These are phyloP conservation scores for Sardinella longiceps DNA, from an alignment of 2,797 vertebrate genomes.

Conservation along the genomic window DNA sequence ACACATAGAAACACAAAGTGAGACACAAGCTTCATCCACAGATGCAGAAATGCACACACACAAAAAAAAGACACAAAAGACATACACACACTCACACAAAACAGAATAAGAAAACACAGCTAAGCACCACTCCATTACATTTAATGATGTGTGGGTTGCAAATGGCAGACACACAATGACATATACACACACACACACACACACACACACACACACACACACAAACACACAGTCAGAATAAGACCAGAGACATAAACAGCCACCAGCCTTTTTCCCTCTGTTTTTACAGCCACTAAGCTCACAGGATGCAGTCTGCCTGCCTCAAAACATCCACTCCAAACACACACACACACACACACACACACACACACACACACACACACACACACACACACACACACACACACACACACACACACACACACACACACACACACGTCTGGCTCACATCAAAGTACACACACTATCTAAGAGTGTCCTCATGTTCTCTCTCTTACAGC, in stretches of 20 bases:
- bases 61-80: no score
- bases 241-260: neutral
- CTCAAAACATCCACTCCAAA: neutral
- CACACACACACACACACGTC: neutral
- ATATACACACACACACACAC: neutral
- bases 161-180: neutral
- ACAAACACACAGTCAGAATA: neutral
- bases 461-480: neutral
- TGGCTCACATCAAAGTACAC: neutral
- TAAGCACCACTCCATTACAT: neutral
- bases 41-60: neutral
- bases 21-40: slow-evolving; percentile 24
- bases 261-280: neutral
- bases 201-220: neutral
- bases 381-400: neutral
- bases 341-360: no score
- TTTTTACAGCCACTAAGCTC: neutral
- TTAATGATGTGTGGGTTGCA: slow-evolving; percentile 20
- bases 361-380: no score
- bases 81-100: no score
- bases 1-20: neutral
- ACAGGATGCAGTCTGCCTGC: neutral
- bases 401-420: neutral
- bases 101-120: neutral
- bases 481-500: neutral